Percentiles rank a stretch among this genome's conserved stretches.
phyloP scores from a whole-genome alignment of 2,113 vertebrate species.

The Chrysemys picta region DNA sequence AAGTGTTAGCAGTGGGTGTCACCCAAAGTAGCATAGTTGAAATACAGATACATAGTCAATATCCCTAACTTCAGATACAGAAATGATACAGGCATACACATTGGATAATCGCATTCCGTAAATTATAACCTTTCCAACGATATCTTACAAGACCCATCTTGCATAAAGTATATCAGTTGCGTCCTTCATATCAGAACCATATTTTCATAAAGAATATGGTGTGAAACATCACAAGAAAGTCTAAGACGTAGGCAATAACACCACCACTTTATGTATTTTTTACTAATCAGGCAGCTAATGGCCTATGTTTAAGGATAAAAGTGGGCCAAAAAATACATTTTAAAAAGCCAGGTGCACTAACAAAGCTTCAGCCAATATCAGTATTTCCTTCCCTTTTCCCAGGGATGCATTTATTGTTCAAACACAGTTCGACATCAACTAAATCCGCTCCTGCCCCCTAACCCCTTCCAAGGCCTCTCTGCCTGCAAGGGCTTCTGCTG shows the following conservation, averaged over 20 bases:
- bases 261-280: slow-evolving; percentile 52
- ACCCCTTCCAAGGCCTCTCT: not conserved
- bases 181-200: too few relatives aligned
- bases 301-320: slow-evolving; percentile 36
- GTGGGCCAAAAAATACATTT: slow-evolving; percentile 32
- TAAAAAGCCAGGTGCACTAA: not conserved
- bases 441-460: not conserved
- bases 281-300: slow-evolving; percentile 63
- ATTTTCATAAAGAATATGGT: too few relatives aligned
- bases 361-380: not conserved
- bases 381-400: not conserved
- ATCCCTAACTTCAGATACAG: too few relatives aligned
- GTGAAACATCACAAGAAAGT: not conserved
- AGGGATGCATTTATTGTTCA: not conserved
- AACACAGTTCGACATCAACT: not conserved
- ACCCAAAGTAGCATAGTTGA: too few relatives aligned
- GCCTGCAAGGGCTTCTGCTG: not conserved
- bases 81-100: too few relatives aligned
- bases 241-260: slow-evolving; percentile 35
- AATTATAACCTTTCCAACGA: too few relatives aligned
- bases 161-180: too few relatives aligned
- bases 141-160: too few relatives aligned
- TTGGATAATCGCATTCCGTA: too few relatives aligned
- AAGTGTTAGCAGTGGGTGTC: too few relatives aligned
- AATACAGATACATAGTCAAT: too few relatives aligned